Base-by-base conservation (phyloP, 2,113 vertebrate genomes). In the Thryonomys swinderianus region DNA sequence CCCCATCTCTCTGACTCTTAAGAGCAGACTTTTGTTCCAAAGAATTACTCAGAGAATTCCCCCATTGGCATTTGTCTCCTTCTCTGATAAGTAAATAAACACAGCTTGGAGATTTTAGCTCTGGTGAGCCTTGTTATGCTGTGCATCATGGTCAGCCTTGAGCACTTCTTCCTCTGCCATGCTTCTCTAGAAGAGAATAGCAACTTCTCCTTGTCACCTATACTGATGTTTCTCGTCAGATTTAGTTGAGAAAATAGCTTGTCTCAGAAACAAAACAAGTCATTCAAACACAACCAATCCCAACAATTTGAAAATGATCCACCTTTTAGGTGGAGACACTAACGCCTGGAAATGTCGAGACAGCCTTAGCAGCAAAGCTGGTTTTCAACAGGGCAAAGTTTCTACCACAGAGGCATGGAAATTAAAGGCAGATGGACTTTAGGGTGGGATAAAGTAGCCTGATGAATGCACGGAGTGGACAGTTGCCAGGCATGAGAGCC, bases 141-240 rank as follows among this genome's bases (percentile, higher is more conserved):
- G 55, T 34, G 37, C 76, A 81, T 30, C 37, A 30, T 30, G 8
- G 25, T 27, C 25, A 10, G 37, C 37, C 78, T 21, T 69, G 18
- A 10, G 8, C 79, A 40, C 62, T 67, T 10, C 45, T 42, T 67
- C 61, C 78, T 30, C 53, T 59, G 32, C 23, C 61, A 37, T 86
- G 42, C 48, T 48, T 80, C 37, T 93, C 10, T 64, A 79, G 21
- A 80, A 59, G 69, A 79, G 83, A 80, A 45, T 16, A 79, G n/a
- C 20, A 57, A 25, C n/a, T 67, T 86, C 34, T 4, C 18, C 14
- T 12, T 48, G 59, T 53, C 61, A 66, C 10, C 40, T 48, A 51
- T 74, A 32, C 37, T 87, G 45, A 23, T 45, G 13, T 45, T 48
- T 40, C 51, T 14, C 62, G 32, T 80, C 20, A 86, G 21, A 59